Percentiles rank a stretch among this genome's conserved stretches.
These are phyloP conservation scores for Anniella stebbinsi DNA, from an alignment of 2,797 vertebrate species.

Conservation along the genomic window DNA sequence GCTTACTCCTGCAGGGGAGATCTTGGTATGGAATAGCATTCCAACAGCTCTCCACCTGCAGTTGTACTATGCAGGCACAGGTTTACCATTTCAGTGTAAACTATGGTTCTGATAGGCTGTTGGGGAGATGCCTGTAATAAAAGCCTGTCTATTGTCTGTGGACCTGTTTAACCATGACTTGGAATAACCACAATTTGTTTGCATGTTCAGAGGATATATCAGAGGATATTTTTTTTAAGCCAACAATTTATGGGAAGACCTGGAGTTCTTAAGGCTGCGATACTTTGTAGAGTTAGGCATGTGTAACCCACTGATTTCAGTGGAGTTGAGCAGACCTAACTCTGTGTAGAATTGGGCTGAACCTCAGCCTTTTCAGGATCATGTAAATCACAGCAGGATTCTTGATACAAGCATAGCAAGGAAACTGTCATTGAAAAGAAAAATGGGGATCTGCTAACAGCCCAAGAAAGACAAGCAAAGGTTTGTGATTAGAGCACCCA, in stretches of 20 bases:
- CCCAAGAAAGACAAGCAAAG: too few relatives aligned
- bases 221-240: too few relatives aligned
- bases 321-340: not conserved
- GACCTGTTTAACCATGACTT: too few relatives aligned
- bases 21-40: too few relatives aligned
- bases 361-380: not conserved
- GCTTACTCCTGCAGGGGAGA: too few relatives aligned
- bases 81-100: too few relatives aligned
- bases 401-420: not conserved
- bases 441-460: not conserved
- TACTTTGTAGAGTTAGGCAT: not conserved
- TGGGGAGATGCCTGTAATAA: not conserved
- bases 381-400: not conserved
- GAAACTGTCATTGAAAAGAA: not conserved
- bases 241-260: not conserved
- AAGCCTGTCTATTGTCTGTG: not conserved
- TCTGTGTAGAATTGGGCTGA: not conserved
- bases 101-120: not conserved
- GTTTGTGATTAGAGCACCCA: too few relatives aligned
- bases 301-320: not conserved
- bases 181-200: not conserved
- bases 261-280: not conserved
- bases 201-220: not conserved
- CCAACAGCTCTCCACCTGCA: too few relatives aligned
- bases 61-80: too few relatives aligned